phyloP scores from a whole-genome alignment of 2,113 vertebrate species.

The Myxocyprinus asiaticus region DNA sequence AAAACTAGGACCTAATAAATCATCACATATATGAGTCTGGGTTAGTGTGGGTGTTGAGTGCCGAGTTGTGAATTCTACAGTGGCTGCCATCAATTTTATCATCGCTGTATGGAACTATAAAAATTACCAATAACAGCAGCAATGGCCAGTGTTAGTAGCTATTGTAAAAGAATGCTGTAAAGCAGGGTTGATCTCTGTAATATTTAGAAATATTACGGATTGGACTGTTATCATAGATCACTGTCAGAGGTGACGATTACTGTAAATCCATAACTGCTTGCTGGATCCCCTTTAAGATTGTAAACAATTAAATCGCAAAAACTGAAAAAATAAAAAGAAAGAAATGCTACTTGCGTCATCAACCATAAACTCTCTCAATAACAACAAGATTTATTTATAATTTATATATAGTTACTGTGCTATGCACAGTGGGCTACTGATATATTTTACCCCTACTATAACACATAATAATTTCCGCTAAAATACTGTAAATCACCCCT shows the following conservation, averaged over 20 bases:
- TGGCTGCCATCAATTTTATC: constrained; percentile 35
- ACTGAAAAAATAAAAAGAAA: background rate
- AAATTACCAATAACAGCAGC: background rate
- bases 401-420: no score
- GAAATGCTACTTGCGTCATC: no score
- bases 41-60: constrained; percentile 23
- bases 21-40: constrained; percentile 14
- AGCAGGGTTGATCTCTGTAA: constrained; percentile 30
- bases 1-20: constrained; percentile 5
- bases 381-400: no score
- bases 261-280: constrained; percentile 33
- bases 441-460: no score
- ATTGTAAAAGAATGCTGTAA: constrained; percentile 21
- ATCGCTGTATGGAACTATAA: constrained; percentile 34
- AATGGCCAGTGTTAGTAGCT: constrained; percentile 28
- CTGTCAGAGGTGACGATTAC: constrained; percentile 12
- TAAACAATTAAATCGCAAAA: no score
- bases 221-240: constrained; percentile 33
- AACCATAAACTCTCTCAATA: no score
- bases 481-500: no score
- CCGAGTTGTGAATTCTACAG: background rate
- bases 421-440: no score
- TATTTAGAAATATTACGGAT: background rate
- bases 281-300: background rate
- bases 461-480: no score